Evolutionary conservation across 2,888 invertebrate species (phyloP), one percentile per base, ranked within the genome.

Genomic region (Polydrusus cervinus): DNA sequence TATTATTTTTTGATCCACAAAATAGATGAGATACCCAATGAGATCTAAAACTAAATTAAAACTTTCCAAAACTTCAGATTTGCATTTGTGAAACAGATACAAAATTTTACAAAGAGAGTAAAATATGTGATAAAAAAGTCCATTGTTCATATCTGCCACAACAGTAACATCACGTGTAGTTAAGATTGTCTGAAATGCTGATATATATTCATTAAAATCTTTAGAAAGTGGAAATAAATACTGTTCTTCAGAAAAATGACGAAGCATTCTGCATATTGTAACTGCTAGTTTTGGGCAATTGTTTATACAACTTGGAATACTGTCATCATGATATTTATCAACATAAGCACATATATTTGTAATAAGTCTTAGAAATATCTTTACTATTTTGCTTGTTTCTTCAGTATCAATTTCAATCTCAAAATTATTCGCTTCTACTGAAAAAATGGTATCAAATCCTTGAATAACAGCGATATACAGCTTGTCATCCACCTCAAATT

Each of bases 271-370:
- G 45, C 82, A 62, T 61, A 82, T 79, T 40, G 76, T 51, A 10
- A 80, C 16, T 62, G 82, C 79, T 62, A 78, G 64, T 64, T 80
- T 75, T 3, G 74, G 75, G 77, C 80, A 73, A 14, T 71, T 51
- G 55, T 67, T 75, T 62, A 81, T 78, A 53, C 76, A 68, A 40
- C 57, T 45, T 11, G 75, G 30, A 53, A 81, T 61, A n/a, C 51
- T 47, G 8, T 71, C 45, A 43, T 71, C 71, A 71, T 79, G 75
- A 70, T 73, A 80, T 49, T 45, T 74, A 43, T 81, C 78, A 38
- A 78, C 78, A 74, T 82, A 83, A 57, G 74, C 71, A 78, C 83
- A 84, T 25, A 84, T 71, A 80, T 85, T 85, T 60, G 81, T 80
- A 45, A 83, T 51, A 71, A 79, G 81, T 78, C 84, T 81, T 20